Conservation (phyloP, 2,113 vertebrate genomes). For the Gymnorhina tibicen region DNA sequence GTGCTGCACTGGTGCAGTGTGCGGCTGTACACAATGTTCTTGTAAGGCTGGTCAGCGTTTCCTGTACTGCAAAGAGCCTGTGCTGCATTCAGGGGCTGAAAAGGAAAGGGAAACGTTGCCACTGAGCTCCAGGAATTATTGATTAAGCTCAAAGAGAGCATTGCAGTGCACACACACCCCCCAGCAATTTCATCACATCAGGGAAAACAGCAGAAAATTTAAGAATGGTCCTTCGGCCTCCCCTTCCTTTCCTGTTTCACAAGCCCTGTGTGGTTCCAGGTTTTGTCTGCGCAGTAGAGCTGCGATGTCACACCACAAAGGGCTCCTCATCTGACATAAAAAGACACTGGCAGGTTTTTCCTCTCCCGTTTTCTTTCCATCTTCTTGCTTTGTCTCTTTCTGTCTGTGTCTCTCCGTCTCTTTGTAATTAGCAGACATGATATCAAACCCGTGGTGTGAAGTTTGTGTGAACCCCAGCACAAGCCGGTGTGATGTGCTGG, state of each 20-base stretch:
- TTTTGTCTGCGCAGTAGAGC: neutral
- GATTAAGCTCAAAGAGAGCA: neutral
- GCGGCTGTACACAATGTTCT: too few species aligned
- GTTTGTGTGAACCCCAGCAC: neutral
- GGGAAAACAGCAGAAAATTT: neutral
- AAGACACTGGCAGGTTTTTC: accelerated
- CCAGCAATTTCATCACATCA: neutral
- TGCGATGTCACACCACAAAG: neutral
- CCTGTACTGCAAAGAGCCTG: neutral
- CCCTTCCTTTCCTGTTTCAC: neutral
- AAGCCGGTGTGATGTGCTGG: too few species aligned
- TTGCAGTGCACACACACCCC: neutral
- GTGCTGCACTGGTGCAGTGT: neutral
- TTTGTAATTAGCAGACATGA: neutral
- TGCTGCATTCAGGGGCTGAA: neutral
- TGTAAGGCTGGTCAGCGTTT: neutral
- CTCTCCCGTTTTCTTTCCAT: accelerated
- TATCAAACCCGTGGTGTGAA: neutral
- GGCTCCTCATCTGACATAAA: neutral
- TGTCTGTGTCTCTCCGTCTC: neutral
- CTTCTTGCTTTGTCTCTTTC: neutral
- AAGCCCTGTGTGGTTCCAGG: neutral
- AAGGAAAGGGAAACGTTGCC: neutral
- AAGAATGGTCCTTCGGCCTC: neutral
- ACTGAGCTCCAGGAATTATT: neutral